Evolutionary conservation across 2,888 invertebrate species (phyloP), one percentile per base, ranked within the genome.

Genomic region (Octodonta nipae): DNA sequence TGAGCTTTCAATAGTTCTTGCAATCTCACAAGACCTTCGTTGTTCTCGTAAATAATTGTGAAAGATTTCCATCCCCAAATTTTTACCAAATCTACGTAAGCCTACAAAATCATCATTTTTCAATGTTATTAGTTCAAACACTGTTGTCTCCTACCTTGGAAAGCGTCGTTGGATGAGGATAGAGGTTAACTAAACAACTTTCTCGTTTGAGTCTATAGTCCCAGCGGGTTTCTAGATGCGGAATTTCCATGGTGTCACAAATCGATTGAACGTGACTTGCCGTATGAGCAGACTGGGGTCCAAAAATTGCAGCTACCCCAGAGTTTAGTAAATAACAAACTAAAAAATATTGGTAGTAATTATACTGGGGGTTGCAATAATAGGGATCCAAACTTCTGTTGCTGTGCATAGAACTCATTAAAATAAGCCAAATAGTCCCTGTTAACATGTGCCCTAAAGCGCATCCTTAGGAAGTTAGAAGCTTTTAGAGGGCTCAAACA

Each of bases 1-100:
- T 86, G 86, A 3, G 85, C 84, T 63, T 88, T 88, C 30, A 92
- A 70, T 37, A 88, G 66, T 57, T 87, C 87, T 59, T 88, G 88
- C 13, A 89, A 67, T 26, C 88, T 71, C 30, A 88, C 85, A 49
- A 89, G 64, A 2, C 88, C 92, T 56, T 93, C 92, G 61, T 91
- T 89, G 63, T 85, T 87, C 64, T 95, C 92, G 62, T 93, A 95
- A 47, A 95, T 84, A 49, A 95, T 87, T 14, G 92, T 91, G 58
- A 92, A 92, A n/a, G 84, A 81, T 59, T 82, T 85, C 93, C 93
- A 95, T 37, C 83, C 86, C 80, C 87, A 84, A 2, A 80, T 78
- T 55, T 80, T 75, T 24, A 95, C 85, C 41, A 92, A 67, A 63
- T 89, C 87, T 42, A 88, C 86, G 60, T 87, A 91, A 13, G 89